Conservation (phyloP, 2,888 invertebrate genomes). For the Morpho achilles region DNA sequence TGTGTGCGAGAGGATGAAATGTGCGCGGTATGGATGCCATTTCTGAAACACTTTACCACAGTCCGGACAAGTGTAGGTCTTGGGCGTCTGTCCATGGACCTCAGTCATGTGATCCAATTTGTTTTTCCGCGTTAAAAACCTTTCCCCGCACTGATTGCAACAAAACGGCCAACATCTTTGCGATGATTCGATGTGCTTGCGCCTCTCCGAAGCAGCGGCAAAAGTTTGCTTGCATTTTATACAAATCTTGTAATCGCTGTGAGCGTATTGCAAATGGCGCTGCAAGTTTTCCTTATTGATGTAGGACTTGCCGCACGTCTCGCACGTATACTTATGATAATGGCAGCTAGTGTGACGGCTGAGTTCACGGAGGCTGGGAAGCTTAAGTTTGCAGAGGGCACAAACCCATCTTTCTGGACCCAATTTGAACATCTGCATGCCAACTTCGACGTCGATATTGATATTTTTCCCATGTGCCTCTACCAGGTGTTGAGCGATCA, state of each 20-base stretch:
- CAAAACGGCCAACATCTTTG: slow-evolving; percentile 47
- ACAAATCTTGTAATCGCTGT: slow-evolving; percentile 36
- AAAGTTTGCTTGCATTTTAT: slow-evolving; percentile 44
- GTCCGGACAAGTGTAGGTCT: slow-evolving; percentile 35
- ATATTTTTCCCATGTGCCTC: slow-evolving; percentile 39
- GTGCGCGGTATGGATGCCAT: slow-evolving; percentile 39
- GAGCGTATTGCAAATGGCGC: slow-evolving; percentile 36
- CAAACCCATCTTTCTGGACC: slow-evolving; percentile 44
- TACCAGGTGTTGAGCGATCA: slow-evolving; percentile 41
- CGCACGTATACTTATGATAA: slow-evolving; percentile 51
- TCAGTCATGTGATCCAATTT: slow-evolving; percentile 44
- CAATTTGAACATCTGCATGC: slow-evolving; percentile 50
- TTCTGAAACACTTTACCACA: slow-evolving; percentile 39
- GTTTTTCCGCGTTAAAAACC: slow-evolving; percentile 42
- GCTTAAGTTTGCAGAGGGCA: slow-evolving; percentile 42
- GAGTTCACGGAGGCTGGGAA: slow-evolving; percentile 42
- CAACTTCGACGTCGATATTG: slow-evolving; percentile 40
- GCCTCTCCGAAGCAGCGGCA: slow-evolving; percentile 41
- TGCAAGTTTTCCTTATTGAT: slow-evolving; percentile 41
- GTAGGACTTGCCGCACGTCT: slow-evolving; percentile 55
- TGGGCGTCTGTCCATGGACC: slow-evolving; percentile 34
- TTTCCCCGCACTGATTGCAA: slow-evolving; percentile 46
- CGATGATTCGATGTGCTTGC: slow-evolving; percentile 40
- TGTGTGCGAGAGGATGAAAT: slow-evolving; percentile 51
- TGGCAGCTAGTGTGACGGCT: slow-evolving; percentile 53